Evolutionary conservation across 2,888 invertebrate genomes (phyloP).

Genomic region (Epirrhoe alternata): DNA sequence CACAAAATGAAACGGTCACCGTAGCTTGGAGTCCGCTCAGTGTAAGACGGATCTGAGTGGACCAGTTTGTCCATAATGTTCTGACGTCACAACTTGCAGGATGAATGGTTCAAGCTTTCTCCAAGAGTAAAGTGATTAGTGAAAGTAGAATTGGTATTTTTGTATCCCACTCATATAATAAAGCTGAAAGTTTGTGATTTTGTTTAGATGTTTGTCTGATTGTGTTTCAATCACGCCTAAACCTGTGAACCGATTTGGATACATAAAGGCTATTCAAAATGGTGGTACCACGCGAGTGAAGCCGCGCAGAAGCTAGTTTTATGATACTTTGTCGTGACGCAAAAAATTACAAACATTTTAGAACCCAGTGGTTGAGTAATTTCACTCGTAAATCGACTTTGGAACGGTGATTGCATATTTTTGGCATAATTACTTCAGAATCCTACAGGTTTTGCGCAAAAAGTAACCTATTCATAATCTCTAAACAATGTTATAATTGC

Average conservation of each 20-base stretch:
- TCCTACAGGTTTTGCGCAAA: not conserved
- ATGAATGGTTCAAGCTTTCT: constrained; percentile 17
- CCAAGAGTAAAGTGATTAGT: constrained; percentile 5
- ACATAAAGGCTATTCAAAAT: too few relatives aligned
- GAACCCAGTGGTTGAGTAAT: too few relatives aligned
- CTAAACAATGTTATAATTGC: not conserved
- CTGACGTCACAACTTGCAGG: not conserved
- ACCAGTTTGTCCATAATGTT: constrained; percentile 11
- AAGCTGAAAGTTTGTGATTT: too few relatives aligned
- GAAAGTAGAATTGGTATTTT: constrained; percentile 1
- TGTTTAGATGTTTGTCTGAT: too few relatives aligned
- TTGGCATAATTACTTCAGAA: not conserved
- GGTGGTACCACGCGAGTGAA: too few relatives aligned
- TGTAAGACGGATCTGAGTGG: constrained; percentile 19
- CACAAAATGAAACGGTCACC: not conserved
- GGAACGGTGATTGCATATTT: too few relatives aligned
- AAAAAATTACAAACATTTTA: too few relatives aligned
- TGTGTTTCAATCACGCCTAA: too few relatives aligned
- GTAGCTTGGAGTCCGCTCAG: not conserved
- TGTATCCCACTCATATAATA: too few relatives aligned
- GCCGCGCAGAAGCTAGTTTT: too few relatives aligned
- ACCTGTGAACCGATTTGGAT: too few relatives aligned
- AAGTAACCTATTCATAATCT: not conserved
- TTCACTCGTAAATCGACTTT: too few relatives aligned
- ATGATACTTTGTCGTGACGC: not conserved